Evolutionary conservation across 2,888 invertebrate genomes (phyloP).

Genomic region (Crossocerus cetratus): DNA sequence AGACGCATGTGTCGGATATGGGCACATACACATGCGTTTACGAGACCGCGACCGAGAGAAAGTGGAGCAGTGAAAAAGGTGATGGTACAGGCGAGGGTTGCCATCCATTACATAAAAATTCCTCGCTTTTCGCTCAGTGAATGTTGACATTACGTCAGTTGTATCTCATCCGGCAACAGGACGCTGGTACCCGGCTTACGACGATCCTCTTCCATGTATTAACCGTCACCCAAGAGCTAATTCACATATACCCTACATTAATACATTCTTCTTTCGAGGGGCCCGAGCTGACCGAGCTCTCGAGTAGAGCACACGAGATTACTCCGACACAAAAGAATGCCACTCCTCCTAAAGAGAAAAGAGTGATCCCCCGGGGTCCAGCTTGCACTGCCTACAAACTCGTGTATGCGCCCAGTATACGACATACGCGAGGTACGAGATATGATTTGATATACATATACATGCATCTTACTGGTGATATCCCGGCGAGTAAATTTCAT

Average conservation of each 20-base stretch:
- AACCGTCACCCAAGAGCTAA: conserved; percentile 1
- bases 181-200: neutral
- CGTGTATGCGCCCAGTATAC: too few species aligned
- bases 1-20: neutral
- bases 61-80: conserved; percentile 8
- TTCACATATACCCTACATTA: neutral
- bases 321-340: too few species aligned
- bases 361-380: too few species aligned
- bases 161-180: neutral
- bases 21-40: neutral
- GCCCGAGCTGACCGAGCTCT: too few species aligned
- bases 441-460: too few species aligned
- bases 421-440: too few species aligned
- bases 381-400: too few species aligned
- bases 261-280: neutral
- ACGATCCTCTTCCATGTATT: neutral
- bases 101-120: conserved; percentile 22
- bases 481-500: conserved; percentile 6
- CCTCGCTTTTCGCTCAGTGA: neutral
- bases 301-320: too few species aligned
- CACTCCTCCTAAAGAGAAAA: too few species aligned
- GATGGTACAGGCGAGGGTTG: neutral
- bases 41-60: conserved; percentile 5
- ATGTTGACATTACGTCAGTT: conserved; percentile 10
- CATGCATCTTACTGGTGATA: neutral